Percentiles rank a stretch among this genome's conserved stretches.
phyloP scores from a whole-genome alignment of 2,888 invertebrate genomes.

The Malthinus flaveolus region DNA sequence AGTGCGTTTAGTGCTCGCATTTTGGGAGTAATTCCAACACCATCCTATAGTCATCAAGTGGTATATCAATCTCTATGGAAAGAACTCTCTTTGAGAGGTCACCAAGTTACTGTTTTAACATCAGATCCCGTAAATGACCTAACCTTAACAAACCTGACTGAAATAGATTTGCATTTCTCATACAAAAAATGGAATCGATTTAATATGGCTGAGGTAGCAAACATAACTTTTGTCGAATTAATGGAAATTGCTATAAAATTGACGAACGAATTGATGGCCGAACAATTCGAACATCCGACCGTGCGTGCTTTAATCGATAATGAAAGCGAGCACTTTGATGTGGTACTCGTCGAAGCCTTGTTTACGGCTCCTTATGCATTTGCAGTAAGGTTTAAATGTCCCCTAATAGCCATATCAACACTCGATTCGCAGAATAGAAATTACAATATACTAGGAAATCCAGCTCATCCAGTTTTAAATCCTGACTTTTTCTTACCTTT shows the following conservation, averaged over 20 bases:
- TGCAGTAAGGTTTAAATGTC: constrained; percentile 44
- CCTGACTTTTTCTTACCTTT: constrained; percentile 43
- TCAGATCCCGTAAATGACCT: constrained; percentile 51
- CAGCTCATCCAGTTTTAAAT: constrained; percentile 43
- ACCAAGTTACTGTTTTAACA: constrained; percentile 56
- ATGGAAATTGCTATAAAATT: no score
- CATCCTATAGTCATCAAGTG: constrained; percentile 57
- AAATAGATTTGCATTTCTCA: constrained; percentile 50
- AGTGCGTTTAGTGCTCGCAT: constrained; percentile 45
- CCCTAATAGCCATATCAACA: constrained; percentile 45
- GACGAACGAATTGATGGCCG: neutral
- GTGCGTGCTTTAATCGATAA: constrained; percentile 44
- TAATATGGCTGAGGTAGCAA: no score
- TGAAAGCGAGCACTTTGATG: constrained; percentile 42
- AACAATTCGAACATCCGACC: constrained; percentile 32
- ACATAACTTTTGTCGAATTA: neutral
- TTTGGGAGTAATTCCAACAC: constrained; percentile 51
- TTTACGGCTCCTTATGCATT: constrained; percentile 41
- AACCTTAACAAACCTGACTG: constrained; percentile 47
- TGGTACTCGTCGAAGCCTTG: constrained; percentile 46
- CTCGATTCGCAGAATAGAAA: constrained; percentile 40
- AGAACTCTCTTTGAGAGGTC: constrained; percentile 55
- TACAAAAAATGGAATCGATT: constrained; percentile 34
- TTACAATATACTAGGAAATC: constrained; percentile 44
- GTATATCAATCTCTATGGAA: constrained; percentile 54